phyloP scores from a whole-genome alignment of 1,140 invertebrate species.

The Danaus plexippus region DNA sequence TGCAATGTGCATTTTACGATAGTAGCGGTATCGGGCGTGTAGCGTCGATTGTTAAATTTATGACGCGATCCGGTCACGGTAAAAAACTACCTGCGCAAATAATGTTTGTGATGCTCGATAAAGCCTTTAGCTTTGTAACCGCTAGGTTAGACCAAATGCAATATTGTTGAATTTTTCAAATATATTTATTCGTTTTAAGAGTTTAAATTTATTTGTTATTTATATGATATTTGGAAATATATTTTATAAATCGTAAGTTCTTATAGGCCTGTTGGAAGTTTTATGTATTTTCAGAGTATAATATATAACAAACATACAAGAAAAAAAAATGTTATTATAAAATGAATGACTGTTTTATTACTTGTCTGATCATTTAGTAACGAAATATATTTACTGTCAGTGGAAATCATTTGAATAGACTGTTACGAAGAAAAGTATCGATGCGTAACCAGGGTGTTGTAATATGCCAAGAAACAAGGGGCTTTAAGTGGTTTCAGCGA shows the following conservation, averaged over 20 bases:
- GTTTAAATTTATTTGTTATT: no score
- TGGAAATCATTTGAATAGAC: no score
- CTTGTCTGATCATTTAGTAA: no score
- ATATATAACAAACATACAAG: no score
- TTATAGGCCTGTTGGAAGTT: no score
- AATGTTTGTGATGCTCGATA: constrained; percentile 16
- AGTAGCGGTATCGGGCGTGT: constrained; percentile 28
- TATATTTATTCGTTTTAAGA: no score
- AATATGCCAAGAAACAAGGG: constrained; percentile 24
- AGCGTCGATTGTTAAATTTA: constrained; percentile 47
- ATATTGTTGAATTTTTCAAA: not conserved
- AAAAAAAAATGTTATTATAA: no score
- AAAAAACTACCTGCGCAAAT: constrained; percentile 28
- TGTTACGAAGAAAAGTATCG: constrained; percentile 13
- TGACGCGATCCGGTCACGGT: constrained; percentile 28
- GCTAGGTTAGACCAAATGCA: not conserved
- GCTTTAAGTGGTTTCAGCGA: constrained; percentile 20
- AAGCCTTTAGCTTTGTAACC: constrained; percentile 5
- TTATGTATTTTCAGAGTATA: no score
- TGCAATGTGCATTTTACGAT: constrained; percentile 55
- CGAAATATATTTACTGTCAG: no score
- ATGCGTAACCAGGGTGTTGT: constrained; percentile 25
- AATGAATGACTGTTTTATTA: no score
- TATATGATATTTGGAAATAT: no score
- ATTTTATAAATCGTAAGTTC: no score